Conservation (phyloP, 1,140 invertebrate genomes). For the Cotesia vestalis region DNA sequence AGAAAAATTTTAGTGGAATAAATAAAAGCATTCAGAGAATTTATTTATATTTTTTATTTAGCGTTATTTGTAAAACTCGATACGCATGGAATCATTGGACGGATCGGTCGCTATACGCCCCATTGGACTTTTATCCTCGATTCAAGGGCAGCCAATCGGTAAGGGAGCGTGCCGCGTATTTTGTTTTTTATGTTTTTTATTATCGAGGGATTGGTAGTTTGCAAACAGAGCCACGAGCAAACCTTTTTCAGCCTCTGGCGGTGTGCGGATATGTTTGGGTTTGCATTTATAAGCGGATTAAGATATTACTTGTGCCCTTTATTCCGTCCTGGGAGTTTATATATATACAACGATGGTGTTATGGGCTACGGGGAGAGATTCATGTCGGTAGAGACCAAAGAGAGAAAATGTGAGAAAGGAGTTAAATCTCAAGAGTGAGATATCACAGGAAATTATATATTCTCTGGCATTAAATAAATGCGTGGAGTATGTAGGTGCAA, state of each 20-base stretch:
- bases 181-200: slow-evolving; percentile 18
- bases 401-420: slow-evolving; percentile 7
- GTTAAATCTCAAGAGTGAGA: slow-evolving; percentile 21
- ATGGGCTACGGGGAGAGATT: background rate
- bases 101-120: background rate
- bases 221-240: slow-evolving; percentile 35
- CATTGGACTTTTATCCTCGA: slow-evolving; percentile 30
- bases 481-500: background rate
- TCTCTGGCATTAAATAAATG: background rate
- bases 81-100: slow-evolving; percentile 22
- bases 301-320: slow-evolving; percentile 45
- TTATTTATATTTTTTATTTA: slow-evolving; percentile 10
- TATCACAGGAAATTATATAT: background rate
- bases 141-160: slow-evolving; percentile 18
- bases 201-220: slow-evolving; percentile 33
- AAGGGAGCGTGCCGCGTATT: slow-evolving; percentile 10
- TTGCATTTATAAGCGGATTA: slow-evolving; percentile 50
- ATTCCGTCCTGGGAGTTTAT: background rate
- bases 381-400: too few relatives aligned
- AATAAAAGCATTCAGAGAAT: too few relatives aligned
- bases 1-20: background rate
- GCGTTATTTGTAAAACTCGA: background rate
- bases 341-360: background rate
- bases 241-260: slow-evolving; percentile 37
- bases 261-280: slow-evolving; percentile 28